Evolutionary conservation across 1,140 invertebrate species (phyloP), one percentile per base, ranked within the genome.

Genomic region (Leptinotarsa lineolata): DNA sequence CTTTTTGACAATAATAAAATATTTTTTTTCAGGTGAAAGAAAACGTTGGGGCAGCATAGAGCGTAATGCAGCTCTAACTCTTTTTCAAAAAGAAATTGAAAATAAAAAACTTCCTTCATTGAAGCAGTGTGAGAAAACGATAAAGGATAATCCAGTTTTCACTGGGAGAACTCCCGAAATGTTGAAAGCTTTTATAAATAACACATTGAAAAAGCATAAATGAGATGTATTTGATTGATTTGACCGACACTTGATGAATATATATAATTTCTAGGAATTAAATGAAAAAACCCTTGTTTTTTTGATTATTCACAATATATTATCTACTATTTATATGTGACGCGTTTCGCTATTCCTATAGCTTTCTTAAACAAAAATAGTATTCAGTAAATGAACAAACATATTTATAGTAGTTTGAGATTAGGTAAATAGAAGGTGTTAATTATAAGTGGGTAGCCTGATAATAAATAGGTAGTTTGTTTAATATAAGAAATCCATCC

Each of bases 51-150:
- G 16, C 16, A 20, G 16, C 20, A 12, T 2, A 59, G 58, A 59
- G 20, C 5, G 20, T 8, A 59, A 59, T 59, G 58, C 30, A 30
- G 30, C 30, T 30, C 2, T 30, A 11, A 59, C 5, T 59, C 5
- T 59, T n/a, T 59, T 59, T 20, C 16, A 20, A 59, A 59, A 59
- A n/a, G 58, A 59, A 59, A n/a, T 59, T 5, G 20, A 20, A 59
- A 20, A 59, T n/a, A 59, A 59, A 59, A 59, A 59, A 59, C 58
- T 59, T 59, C 58, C 58, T 59, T 59, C 3, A 4, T 59, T 59
- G 20, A 20, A n/a, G 16, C 20, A n/a, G 16, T 59, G 58, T 59
- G 2, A n/a, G 58, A 20, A 59, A 20, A 59, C 11, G 20, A 59
- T 59, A 8, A n/a, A n/a, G 58, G 20, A 59, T n/a, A 59, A 20